These are phyloP conservation scores for Bombyx huttoni DNA, from an alignment of 2,888 invertebrate genomes.

Conservation along the genomic window DNA sequence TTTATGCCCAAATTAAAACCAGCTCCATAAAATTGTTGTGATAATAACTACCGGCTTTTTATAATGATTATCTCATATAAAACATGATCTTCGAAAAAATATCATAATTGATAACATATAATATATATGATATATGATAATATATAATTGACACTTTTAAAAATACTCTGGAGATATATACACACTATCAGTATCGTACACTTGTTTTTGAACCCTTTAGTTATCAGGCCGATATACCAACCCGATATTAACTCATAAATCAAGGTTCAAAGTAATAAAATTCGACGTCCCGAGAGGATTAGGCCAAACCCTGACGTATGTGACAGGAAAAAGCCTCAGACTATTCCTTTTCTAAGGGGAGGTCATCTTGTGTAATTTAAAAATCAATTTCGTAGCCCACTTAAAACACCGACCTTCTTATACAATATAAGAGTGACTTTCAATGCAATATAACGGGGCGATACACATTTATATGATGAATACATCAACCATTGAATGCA, in stretches of 20 bases:
- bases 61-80: no score
- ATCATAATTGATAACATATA: no score
- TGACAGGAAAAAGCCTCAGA: slow-evolving; percentile 57
- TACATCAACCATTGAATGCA: slow-evolving; percentile 40
- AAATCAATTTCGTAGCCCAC: slow-evolving; percentile 51
- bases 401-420: slow-evolving; percentile 27
- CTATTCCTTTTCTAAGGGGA: slow-evolving; percentile 45
- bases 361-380: slow-evolving; percentile 38
- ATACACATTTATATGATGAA: slow-evolving; percentile 36
- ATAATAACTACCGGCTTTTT: no score
- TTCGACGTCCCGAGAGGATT: slow-evolving; percentile 60
- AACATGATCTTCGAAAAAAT: no score
- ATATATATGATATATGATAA: no score
- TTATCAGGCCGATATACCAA: slow-evolving; percentile 46
- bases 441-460: slow-evolving; percentile 16
- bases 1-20: no score
- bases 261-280: slow-evolving; percentile 64
- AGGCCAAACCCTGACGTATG: slow-evolving; percentile 66
- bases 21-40: no score
- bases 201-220: slow-evolving; percentile 30
- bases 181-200: not conserved
- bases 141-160: not conserved
- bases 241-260: slow-evolving; percentile 56
- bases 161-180: not conserved
- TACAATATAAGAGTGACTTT: slow-evolving; percentile 25